phyloP scores from a whole-genome alignment of 2,888 invertebrate species.

The Protophormia terraenovae region DNA sequence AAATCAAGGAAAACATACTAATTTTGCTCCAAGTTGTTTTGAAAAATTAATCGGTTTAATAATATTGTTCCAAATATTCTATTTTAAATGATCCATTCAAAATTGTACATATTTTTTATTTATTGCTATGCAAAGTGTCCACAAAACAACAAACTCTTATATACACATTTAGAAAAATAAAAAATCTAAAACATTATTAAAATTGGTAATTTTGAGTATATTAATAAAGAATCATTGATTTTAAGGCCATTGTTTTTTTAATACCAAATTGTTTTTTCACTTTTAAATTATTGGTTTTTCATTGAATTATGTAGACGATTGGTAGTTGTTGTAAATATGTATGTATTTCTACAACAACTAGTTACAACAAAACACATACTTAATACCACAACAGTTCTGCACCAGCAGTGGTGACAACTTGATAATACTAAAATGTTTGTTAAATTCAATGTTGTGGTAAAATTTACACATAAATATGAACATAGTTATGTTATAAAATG shows the following conservation, averaged over 20 bases:
- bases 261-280: not conserved
- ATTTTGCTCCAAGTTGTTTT: too few species aligned
- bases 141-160: too few species aligned
- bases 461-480: not conserved
- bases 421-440: conserved; percentile 70
- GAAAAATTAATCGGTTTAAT: too few species aligned
- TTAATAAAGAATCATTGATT: not conserved
- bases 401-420: conserved; percentile 72
- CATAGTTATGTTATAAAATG: conserved; percentile 10
- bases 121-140: too few species aligned
- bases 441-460: conserved; percentile 64
- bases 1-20: too few species aligned
- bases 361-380: not conserved
- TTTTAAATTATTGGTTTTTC: not conserved
- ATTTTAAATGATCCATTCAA: too few species aligned
- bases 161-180: not conserved
- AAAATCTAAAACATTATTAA: not conserved
- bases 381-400: conserved; percentile 67
- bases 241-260: not conserved
- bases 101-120: too few species aligned
- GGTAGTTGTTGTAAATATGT: conserved; percentile 2
- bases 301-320: conserved; percentile 30
- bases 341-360: not conserved
- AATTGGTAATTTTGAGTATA: not conserved
- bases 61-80: too few species aligned